Percentiles rank a stretch among this genome's conserved stretches.
Conservation (phyloP, 2,888 invertebrate genomes). For the Lucinisca nassula region DNA sequence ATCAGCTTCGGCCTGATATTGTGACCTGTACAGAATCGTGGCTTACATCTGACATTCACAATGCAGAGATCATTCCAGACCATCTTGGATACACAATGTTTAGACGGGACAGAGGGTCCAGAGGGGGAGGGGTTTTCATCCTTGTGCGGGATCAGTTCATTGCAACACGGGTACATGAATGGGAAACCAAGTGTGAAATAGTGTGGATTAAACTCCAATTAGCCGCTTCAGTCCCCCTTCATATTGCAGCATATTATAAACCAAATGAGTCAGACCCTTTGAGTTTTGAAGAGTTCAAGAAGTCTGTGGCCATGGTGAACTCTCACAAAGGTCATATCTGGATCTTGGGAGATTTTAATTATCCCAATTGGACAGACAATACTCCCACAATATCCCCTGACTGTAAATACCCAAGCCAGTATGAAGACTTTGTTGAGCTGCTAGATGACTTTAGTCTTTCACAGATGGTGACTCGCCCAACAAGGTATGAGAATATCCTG, state of each 20-base stretch:
- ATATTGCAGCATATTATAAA: neutral
- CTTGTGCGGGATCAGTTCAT: neutral
- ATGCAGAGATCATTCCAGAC: neutral
- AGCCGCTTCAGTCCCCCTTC: neutral
- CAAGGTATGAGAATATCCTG: neutral
- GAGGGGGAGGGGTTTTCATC: no score
- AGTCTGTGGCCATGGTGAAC: neutral
- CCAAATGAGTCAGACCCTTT: neutral
- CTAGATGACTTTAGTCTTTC: neutral
- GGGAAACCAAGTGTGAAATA: no score
- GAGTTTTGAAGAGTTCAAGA: neutral
- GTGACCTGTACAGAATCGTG: neutral
- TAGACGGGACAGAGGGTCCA: no score
- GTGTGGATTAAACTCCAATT: neutral
- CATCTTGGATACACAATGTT: no score
- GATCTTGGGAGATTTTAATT: constrained; percentile 3
- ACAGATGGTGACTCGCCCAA: neutral
- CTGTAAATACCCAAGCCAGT: neutral
- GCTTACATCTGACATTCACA: neutral
- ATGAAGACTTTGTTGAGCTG: neutral
- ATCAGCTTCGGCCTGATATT: neutral
- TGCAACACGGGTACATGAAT: no score
- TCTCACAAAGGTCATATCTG: neutral
- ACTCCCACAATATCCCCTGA: neutral
- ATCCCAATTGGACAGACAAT: neutral